Percentiles rank a stretch among this genome's conserved stretches.
Conservation (phyloP, 2,797 vertebrate genomes). For the Eulemur coronatus region DNA sequence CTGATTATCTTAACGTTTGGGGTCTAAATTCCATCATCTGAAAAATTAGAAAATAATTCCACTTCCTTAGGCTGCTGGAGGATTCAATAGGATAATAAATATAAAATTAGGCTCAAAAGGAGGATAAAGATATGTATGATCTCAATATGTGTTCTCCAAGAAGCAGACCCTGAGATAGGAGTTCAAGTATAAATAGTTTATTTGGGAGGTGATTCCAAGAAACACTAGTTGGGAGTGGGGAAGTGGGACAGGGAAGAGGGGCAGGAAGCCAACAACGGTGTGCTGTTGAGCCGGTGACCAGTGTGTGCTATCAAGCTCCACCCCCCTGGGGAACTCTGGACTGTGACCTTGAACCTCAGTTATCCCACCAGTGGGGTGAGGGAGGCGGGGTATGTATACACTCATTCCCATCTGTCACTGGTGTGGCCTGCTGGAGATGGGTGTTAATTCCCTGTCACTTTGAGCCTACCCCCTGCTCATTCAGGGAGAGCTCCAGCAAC, state of each 20-base stretch:
- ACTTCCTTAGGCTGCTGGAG: neutral
- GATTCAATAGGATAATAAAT: neutral
- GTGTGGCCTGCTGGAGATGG: neutral
- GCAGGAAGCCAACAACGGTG: neutral
- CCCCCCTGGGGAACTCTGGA: neutral
- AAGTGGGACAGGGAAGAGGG: neutral
- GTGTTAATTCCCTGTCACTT: neutral
- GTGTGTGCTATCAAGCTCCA: neutral
- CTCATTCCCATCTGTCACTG: neutral
- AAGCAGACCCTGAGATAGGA: neutral
- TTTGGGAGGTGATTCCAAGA: neutral
- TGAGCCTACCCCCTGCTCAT: neutral
- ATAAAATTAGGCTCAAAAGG: neutral
- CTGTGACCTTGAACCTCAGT: neutral
- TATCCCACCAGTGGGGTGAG: neutral
- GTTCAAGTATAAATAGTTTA: neutral
- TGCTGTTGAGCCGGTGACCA: neutral
- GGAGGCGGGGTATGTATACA: neutral
- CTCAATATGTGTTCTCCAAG: neutral
- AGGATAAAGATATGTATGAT: neutral
- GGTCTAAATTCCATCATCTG: neutral
- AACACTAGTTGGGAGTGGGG: neutral
- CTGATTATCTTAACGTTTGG: neutral
- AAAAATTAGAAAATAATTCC: conserved; percentile 18
- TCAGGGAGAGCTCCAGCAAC: neutral